These are phyloP conservation scores for Xiphias gladius DNA, from an alignment of 2,113 vertebrate species.

Conservation along the genomic window DNA sequence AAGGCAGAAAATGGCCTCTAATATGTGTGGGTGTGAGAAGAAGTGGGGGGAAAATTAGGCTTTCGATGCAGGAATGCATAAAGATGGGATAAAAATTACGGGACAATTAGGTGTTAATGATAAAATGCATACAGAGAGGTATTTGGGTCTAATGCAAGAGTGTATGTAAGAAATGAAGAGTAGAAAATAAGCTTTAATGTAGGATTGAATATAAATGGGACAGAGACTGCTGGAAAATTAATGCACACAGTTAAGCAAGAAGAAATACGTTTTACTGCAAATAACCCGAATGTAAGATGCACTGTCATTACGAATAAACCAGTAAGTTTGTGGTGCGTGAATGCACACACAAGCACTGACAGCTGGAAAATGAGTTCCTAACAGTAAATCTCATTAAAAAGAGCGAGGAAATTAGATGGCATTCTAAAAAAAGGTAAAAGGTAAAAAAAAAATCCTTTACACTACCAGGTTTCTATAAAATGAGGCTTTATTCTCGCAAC, in stretches of 20 bases:
- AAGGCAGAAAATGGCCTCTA: slow-evolving; percentile 53
- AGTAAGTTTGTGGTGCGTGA: not conserved
- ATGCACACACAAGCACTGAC: not conserved
- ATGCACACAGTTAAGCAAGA: not conserved
- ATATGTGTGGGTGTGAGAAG: slow-evolving; percentile 23
- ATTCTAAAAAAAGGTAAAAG: too few species aligned
- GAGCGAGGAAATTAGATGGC: too few species aligned
- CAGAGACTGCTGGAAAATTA: not conserved
- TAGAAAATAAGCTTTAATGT: slow-evolving; percentile 6
- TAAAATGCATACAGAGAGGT: slow-evolving; percentile 36
- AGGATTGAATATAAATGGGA: slow-evolving; percentile 22
- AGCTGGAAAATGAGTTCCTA: not conserved
- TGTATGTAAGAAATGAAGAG: not conserved
- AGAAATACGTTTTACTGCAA: slow-evolving; percentile 24
- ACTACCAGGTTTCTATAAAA: too few species aligned
- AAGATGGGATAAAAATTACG: slow-evolving; percentile 39
- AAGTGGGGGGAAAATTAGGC: slow-evolving; percentile 12
- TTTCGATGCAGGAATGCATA: slow-evolving; percentile 35
- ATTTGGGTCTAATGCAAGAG: slow-evolving; percentile 27
- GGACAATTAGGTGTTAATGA: slow-evolving; percentile 39
- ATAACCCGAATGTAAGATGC: not conserved
- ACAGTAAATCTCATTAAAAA: not conserved
- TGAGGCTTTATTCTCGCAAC: too few species aligned
- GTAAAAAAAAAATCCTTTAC: too few species aligned
- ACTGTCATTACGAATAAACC: not conserved